These are phyloP conservation scores for Sebastes oblongus DNA, from an alignment of 2,797 vertebrate genomes.

Conservation along the genomic window DNA sequence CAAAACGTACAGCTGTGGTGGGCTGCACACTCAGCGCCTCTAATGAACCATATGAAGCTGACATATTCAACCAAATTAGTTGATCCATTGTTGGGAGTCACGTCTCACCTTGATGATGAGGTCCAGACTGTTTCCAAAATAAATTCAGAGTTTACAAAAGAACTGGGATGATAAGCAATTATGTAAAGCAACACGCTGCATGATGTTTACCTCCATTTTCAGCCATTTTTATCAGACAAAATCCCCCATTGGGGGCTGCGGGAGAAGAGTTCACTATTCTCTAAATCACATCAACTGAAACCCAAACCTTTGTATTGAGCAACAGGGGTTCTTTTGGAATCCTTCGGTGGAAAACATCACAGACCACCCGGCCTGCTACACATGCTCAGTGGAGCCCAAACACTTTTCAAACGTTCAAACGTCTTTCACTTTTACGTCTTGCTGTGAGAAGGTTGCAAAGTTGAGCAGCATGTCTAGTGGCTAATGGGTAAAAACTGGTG, in stretches of 20 bases:
- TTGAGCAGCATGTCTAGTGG: too few relatives aligned
- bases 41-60: slow-evolving; percentile 18
- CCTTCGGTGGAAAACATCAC: background rate
- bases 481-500: too few relatives aligned
- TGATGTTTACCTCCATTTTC: background rate
- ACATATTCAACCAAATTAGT: slow-evolving; percentile 23
- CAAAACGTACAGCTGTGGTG: slow-evolving; percentile 36
- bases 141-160: background rate
- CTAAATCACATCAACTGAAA: background rate
- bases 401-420: too few relatives aligned
- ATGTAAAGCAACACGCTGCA: background rate
- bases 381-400: background rate
- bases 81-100: background rate
- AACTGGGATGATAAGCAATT: background rate
- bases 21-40: slow-evolving; percentile 27
- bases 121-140: background rate
- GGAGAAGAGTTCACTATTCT: background rate
- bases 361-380: background rate
- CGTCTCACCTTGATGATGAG: background rate
- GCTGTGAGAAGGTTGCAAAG: background rate
- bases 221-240: background rate
- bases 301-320: background rate
- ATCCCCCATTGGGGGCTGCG: background rate
- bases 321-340: background rate
- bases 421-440: background rate